phyloP scores from a whole-genome alignment of 2,888 invertebrate genomes.

The Apotomis capreana region DNA sequence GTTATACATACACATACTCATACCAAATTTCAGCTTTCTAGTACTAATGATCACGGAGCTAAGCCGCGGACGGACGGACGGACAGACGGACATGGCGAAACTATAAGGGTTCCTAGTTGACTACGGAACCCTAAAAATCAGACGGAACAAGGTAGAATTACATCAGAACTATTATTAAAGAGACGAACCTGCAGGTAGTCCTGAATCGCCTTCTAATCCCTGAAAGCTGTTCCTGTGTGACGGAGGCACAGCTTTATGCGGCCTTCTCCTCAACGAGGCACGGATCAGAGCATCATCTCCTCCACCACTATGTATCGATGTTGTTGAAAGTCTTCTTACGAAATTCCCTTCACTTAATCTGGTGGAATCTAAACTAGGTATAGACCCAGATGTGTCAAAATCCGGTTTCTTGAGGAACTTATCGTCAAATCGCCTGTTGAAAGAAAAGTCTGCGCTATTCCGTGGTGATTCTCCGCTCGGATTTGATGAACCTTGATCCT shows the following conservation, averaged over 20 bases:
- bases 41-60: no score
- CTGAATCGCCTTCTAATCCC: slow-evolving; percentile 77
- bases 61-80: no score
- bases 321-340: slow-evolving; percentile 72
- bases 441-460: slow-evolving; percentile 74
- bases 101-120: no score
- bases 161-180: background rate
- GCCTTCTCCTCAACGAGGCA: slow-evolving; percentile 83
- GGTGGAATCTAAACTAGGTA: slow-evolving; percentile 73
- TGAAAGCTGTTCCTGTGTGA: slow-evolving; percentile 85
- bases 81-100: no score
- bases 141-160: no score
- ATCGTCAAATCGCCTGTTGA: slow-evolving; percentile 72
- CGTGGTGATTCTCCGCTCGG: slow-evolving; percentile 76
- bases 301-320: slow-evolving; percentile 80
- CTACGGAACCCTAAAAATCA: no score
- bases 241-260: slow-evolving; percentile 76
- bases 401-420: slow-evolving; percentile 75
- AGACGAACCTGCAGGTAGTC: slow-evolving; percentile 68
- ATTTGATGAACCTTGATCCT: slow-evolving; percentile 78
- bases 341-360: slow-evolving; percentile 72
- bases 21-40: no score
- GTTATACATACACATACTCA: no score
- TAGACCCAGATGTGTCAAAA: slow-evolving; percentile 69
- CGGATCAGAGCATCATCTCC: slow-evolving; percentile 84